Evolutionary conservation across 23 tunicate species (phyloP), one percentile per base, ranked within the genome.

Genomic region (Ciona savignyi): DNA sequence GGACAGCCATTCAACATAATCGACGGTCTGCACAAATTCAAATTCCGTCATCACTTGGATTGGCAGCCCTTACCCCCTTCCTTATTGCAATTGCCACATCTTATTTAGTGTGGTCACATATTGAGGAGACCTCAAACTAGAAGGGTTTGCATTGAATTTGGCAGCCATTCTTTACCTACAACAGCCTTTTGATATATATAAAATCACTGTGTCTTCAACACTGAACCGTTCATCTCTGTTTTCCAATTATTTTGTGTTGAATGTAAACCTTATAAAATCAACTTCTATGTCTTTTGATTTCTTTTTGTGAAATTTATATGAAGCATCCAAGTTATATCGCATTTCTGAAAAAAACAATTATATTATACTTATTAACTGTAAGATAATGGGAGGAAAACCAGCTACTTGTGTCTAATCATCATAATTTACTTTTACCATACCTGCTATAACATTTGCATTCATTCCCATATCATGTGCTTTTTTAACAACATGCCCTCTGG

Each of bases 201-300:
- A n/a, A n/a, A n/a, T n/a, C n/a, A n/a, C n/a, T n/a, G n/a, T n/a
- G n/a, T n/a, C n/a, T n/a, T n/a, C n/a, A n/a, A n/a, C n/a, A n/a
- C n/a, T n/a, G n/a, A n/a, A n/a, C n/a, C n/a, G n/a, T n/a, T n/a
- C n/a, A n/a, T n/a, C n/a, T n/a, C n/a, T n/a, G n/a, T n/a, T 42
- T 42, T 15, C 56, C 56, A 42, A 42, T 42, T 42, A 42, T 15
- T 22, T 63, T 9, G 26, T 63, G 28, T 51, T 77, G 22, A 81
- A 23, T 4, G 84, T 34, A 66, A 85, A 85, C 21, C 92, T 35
- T 4, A 85, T 85, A 26, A 89, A 89, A 73, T 89, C 96, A 56
- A 89, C 96, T 67, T 77, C 78, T 30, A 89, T 89, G 65, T 89
- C 96, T 67, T 89, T 89, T 21, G 83, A 62, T 62, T 77, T 64